Conservation (phyloP, 2,113 vertebrate species). For the Sorex araneus region DNA sequence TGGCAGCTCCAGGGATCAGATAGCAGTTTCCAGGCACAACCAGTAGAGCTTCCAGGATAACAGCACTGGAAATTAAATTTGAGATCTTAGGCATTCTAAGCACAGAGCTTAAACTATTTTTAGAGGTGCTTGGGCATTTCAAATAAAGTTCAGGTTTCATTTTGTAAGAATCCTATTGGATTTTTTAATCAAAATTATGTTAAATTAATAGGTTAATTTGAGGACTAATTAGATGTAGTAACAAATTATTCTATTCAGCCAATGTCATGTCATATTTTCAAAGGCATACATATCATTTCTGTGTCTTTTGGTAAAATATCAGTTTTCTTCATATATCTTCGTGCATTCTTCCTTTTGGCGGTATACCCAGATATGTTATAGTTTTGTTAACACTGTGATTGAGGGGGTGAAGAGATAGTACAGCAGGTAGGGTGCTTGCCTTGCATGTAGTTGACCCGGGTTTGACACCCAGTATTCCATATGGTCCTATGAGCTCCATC, state of each 20-base stretch:
- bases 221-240: conserved; percentile 43
- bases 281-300: conserved; percentile 37
- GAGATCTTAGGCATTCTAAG: too few relatives aligned
- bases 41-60: too few relatives aligned
- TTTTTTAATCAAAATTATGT: conserved; percentile 3
- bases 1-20: too few relatives aligned
- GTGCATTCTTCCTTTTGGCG: conserved; percentile 8
- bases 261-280: conserved; percentile 16
- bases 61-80: too few relatives aligned
- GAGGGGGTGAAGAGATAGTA: too few relatives aligned
- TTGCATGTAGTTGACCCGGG: too few relatives aligned
- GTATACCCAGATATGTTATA: conserved; percentile 13
- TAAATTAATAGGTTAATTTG: conserved; percentile 23
- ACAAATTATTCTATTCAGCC: conserved; percentile 59
- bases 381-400: conserved; percentile 22
- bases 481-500: too few relatives aligned
- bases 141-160: conserved; percentile 28
- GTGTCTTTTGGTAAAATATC: conserved; percentile 42
- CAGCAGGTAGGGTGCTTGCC: too few relatives aligned
- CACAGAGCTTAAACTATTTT: background rate
- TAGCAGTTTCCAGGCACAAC: too few relatives aligned
- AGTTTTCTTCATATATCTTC: conserved; percentile 4
- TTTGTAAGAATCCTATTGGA: background rate
- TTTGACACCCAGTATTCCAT: too few relatives aligned
- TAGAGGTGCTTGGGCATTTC: conserved; percentile 23